These are phyloP conservation scores for Pygoscelis antarcticus DNA, from an alignment of 2,113 vertebrate genomes.

Conservation along the genomic window DNA sequence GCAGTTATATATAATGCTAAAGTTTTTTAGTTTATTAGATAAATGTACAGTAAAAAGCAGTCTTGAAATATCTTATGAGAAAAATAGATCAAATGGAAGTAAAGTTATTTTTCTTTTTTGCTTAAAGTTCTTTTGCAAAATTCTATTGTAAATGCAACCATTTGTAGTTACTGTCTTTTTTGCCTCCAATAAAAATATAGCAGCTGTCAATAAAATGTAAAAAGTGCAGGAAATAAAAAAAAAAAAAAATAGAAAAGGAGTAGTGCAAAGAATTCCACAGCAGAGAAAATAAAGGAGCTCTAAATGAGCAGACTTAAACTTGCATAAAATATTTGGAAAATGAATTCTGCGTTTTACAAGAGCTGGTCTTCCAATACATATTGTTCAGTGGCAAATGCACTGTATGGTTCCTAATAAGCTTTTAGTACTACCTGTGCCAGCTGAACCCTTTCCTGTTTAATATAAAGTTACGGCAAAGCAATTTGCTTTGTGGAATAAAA, in stretches of 20 bases:
- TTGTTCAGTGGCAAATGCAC: neutral
- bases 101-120: neutral
- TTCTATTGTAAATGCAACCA: neutral
- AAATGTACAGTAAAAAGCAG: neutral
- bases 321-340: conserved; percentile 32
- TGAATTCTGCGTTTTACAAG: conserved; percentile 21
- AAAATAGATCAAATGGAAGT: neutral
- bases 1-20: neutral
- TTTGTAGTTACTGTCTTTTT: neutral
- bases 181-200: conserved; percentile 38
- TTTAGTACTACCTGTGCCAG: conserved; percentile 40
- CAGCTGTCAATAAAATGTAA: conserved; percentile 29
- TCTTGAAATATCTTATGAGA: neutral
- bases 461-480: conserved; percentile 47
- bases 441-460: conserved; percentile 52
- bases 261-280: neutral
- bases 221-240: neutral
- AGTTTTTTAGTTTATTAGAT: neutral
- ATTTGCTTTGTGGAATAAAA: conserved; percentile 75
- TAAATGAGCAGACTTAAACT: neutral
- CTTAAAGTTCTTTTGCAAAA: neutral
- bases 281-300: neutral
- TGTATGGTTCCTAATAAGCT: conserved; percentile 41
- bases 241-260: neutral
- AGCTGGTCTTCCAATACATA: neutral